Percentiles rank a stretch among this genome's conserved stretches.
Evolutionary conservation across 2,888 invertebrate species (phyloP).

Genomic region (Mythimna pallens): DNA sequence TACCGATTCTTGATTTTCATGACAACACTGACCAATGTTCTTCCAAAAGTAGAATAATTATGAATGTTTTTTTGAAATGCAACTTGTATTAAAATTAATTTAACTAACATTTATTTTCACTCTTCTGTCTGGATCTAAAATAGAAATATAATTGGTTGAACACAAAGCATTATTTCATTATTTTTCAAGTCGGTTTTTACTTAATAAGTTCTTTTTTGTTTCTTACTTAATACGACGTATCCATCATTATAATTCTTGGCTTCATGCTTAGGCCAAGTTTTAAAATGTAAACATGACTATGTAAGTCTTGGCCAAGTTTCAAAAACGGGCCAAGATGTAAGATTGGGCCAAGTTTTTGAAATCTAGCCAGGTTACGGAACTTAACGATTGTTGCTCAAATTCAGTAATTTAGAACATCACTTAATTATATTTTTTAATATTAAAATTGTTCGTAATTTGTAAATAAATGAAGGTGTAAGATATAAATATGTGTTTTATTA

Average conservation of each 20-base stretch:
- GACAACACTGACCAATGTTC: not conserved
- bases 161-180: not conserved
- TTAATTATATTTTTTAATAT: conserved; percentile 70
- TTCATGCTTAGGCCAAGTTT: conserved; percentile 7
- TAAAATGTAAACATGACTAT: conserved; percentile 28
- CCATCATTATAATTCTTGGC: conserved; percentile 21
- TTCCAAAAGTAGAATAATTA: conserved; percentile 12
- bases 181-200: conserved; percentile 1
- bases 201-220: not conserved
- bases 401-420: conserved; percentile 68
- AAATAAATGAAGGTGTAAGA: conserved; percentile 88
- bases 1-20: not conserved
- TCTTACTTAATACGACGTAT: conserved; percentile 4
- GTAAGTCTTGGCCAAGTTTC: conserved; percentile 30
- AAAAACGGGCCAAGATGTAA: conserved; percentile 33
- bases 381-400: conserved; percentile 74
- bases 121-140: not conserved
- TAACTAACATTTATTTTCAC: not conserved
- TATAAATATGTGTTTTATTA: conserved; percentile 72
- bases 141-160: not conserved
- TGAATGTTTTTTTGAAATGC: not conserved
- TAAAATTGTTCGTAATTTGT: conserved; percentile 80
- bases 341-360: conserved; percentile 9
- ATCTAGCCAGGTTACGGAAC: conserved; percentile 42
- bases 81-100: conserved; percentile 5